phyloP scores from a whole-genome alignment of 1,140 invertebrate genomes.

The Bombus balteatus region DNA sequence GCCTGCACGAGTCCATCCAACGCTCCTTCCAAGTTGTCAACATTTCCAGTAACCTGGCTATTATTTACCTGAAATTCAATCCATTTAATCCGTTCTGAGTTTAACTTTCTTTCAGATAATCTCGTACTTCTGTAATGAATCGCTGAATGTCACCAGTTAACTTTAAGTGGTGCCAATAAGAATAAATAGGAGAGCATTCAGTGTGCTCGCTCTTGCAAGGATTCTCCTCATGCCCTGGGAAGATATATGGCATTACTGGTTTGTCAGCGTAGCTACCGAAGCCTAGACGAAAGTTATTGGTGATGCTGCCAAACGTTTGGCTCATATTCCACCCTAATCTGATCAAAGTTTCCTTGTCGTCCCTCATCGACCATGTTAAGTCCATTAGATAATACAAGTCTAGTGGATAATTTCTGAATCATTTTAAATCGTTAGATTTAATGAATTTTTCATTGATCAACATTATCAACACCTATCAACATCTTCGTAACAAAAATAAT shows the following conservation, averaged over 20 bases:
- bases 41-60: conserved; percentile 82
- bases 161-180: conserved; percentile 80
- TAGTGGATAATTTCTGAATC: conserved; percentile 91
- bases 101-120: not conserved
- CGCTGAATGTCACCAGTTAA: conserved; percentile 75
- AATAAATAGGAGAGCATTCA: conserved; percentile 80
- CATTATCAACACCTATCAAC: not conserved
- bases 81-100: conserved; percentile 6
- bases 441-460: not conserved
- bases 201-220: conserved; percentile 69
- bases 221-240: conserved; percentile 76
- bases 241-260: conserved; percentile 86
- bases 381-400: conserved; percentile 97
- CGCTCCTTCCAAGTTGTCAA: conserved; percentile 85
- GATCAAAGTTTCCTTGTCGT: conserved; percentile 92
- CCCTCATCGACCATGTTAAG: conserved; percentile 93
- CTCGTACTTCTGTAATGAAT: conserved; percentile 73
- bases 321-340: conserved; percentile 88
- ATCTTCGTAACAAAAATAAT: not conserved
- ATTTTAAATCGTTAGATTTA: not conserved
- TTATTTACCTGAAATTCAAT: conserved; percentile 58
- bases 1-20: conserved; percentile 85
- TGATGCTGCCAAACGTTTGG: conserved; percentile 87
- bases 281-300: conserved; percentile 90
- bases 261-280: conserved; percentile 92